Evolutionary conservation across 2,113 vertebrate genomes (phyloP).

Genomic region (Bucco capensis): DNA sequence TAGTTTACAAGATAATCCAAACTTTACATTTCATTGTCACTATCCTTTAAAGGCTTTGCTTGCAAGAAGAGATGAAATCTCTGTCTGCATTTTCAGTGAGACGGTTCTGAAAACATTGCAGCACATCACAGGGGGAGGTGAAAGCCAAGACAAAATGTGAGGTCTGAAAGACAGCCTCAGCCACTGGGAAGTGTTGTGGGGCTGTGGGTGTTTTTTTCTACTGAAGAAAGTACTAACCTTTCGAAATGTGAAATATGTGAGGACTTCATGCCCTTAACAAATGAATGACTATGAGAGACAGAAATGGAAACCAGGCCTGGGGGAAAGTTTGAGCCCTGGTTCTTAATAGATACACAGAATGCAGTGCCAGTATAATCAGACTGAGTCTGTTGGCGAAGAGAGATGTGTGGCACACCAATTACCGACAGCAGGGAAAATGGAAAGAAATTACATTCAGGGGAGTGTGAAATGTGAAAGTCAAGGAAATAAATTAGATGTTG

Average conservation of each 20-base stretch:
- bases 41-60: not conserved
- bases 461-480: conserved; percentile 56
- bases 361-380: not conserved
- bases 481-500: conserved; percentile 53
- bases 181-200: not conserved
- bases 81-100: not conserved
- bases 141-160: not conserved
- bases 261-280: conserved; percentile 31
- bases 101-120: not conserved
- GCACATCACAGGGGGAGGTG: not conserved
- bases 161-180: not conserved
- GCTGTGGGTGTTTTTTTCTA: rapidly evolving
- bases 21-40: not conserved
- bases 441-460: conserved; percentile 48
- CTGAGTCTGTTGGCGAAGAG: conserved; percentile 4
- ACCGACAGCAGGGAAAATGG: conserved; percentile 46
- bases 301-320: not conserved
- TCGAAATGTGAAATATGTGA: conserved; percentile 1
- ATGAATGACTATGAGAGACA: not conserved
- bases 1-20: not conserved
- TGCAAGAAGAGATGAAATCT: not conserved
- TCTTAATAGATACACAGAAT: conserved; percentile 6
- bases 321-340: conserved; percentile 8
- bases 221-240: not conserved
- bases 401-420: conserved; percentile 41